Conservation (phyloP, 2,797 vertebrate species). For the Rhinophrynus dorsalis region DNA sequence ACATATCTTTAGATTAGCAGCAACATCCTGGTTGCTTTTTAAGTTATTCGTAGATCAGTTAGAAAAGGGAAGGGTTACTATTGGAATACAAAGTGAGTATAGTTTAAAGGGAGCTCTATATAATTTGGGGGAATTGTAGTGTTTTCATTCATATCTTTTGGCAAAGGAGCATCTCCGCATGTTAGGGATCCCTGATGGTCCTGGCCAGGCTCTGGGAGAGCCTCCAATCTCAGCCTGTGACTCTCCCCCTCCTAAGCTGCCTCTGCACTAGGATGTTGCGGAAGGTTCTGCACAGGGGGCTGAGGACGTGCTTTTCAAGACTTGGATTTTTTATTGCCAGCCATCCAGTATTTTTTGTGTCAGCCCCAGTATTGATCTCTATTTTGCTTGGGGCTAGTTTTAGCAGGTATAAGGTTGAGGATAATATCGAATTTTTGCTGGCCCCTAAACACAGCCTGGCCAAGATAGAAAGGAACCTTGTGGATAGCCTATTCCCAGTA, state of each 20-base stretch:
- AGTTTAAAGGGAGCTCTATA: too few species aligned
- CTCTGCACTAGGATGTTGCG: constrained; percentile 95
- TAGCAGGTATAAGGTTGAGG: constrained; percentile 93
- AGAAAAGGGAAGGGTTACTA: too few species aligned
- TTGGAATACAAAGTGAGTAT: too few species aligned
- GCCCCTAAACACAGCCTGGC: constrained; percentile 95
- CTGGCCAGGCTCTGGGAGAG: constrained; percentile 81
- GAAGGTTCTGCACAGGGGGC: constrained; percentile 93
- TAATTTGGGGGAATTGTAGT: too few species aligned
- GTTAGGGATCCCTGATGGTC: constrained; percentile 82
- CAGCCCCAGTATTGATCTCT: constrained; percentile 90
- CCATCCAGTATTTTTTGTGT: constrained; percentile 96
- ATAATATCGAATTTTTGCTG: constrained; percentile 90
- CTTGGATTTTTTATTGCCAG: constrained; percentile 92
- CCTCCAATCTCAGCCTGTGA: constrained; percentile 74
- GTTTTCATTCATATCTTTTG: not conserved
- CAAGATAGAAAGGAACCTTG: constrained; percentile 95
- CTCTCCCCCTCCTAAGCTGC: constrained; percentile 74
- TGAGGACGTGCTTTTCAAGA: constrained; percentile 88
- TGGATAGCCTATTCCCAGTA: constrained; percentile 93
- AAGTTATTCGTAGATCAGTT: too few species aligned
- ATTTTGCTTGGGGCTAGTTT: constrained; percentile 95
- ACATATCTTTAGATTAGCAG: too few species aligned
- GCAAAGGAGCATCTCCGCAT: constrained; percentile 47
- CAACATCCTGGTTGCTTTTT: too few species aligned